Percentiles rank a stretch among this genome's conserved stretches.
Conservation (phyloP, 2,888 invertebrate genomes). For the Cephalotes varians region DNA sequence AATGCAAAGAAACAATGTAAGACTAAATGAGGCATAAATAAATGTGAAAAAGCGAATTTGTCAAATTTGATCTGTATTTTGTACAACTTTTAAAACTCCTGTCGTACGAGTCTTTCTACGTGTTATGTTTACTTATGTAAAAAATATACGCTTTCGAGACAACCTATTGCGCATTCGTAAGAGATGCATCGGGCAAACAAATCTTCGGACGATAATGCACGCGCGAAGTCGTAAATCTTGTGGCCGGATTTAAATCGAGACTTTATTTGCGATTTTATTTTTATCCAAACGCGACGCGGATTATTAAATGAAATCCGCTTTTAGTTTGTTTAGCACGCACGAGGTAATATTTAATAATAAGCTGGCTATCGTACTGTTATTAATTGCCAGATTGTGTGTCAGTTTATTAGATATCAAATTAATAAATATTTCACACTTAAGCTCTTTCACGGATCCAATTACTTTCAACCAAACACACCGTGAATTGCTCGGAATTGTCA, state of each 20-base stretch:
- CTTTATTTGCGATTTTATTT: conserved; percentile 54
- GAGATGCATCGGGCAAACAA: conserved; percentile 47
- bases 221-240: conserved; percentile 58
- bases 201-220: conserved; percentile 45
- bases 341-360: conserved; percentile 6
- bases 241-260: conserved; percentile 47
- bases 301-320: conserved; percentile 47
- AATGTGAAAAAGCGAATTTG: not conserved
- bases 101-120: not conserved
- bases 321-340: conserved; percentile 38
- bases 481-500: not conserved
- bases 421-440: not conserved
- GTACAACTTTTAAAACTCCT: not conserved
- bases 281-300: conserved; percentile 23
- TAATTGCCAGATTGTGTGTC: not conserved
- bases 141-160: conserved; percentile 1
- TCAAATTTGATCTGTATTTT: not conserved
- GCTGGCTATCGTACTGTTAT: not conserved
- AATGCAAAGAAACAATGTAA: not conserved
- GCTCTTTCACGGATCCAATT: not conserved
- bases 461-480: not conserved
- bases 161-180: conserved; percentile 16
- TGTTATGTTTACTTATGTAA: not conserved
- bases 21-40: not conserved
- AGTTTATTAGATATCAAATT: not conserved